These are phyloP conservation scores for Neotragus moschatus DNA, from an alignment of 2,113 vertebrate genomes.

Conservation along the genomic window DNA sequence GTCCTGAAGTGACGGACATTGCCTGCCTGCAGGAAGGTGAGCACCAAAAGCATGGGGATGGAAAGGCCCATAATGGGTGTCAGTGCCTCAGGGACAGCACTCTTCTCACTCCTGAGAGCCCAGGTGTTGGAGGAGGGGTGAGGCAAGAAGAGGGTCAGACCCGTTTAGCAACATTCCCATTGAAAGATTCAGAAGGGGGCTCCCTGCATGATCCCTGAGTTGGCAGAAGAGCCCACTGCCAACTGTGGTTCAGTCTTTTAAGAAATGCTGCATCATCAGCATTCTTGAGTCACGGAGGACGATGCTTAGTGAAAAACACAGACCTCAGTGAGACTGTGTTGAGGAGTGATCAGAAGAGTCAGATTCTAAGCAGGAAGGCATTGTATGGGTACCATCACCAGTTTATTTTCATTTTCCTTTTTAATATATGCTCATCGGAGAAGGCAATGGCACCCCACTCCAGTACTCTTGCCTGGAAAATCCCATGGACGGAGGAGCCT, in stretches of 20 bases:
- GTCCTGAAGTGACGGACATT: neutral
- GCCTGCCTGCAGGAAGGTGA: neutral
- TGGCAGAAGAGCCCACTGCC: neutral
- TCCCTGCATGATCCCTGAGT: neutral
- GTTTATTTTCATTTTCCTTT: neutral
- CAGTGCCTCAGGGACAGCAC: neutral
- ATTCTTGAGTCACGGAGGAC: neutral
- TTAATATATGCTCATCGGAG: neutral
- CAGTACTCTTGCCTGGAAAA: too few species aligned
- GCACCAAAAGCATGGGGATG: neutral
- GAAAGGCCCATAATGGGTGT: neutral
- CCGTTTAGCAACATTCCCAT: neutral
- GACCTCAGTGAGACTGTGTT: rapidly evolving
- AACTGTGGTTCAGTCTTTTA: neutral
- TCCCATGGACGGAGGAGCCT: too few species aligned
- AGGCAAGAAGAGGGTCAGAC: neutral
- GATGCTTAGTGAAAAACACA: neutral
- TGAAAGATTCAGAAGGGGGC: neutral
- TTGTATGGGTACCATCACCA: neutral
- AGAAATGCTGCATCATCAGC: neutral
- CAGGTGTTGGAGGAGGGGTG: neutral
- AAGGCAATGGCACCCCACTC: too few species aligned
- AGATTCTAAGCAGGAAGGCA: neutral
- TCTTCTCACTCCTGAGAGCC: neutral
- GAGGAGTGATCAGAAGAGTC: neutral